Evolutionary conservation across 92 coral and sea anemone species (phyloP).

Genomic region (Umimayanthus kanabou): DNA sequence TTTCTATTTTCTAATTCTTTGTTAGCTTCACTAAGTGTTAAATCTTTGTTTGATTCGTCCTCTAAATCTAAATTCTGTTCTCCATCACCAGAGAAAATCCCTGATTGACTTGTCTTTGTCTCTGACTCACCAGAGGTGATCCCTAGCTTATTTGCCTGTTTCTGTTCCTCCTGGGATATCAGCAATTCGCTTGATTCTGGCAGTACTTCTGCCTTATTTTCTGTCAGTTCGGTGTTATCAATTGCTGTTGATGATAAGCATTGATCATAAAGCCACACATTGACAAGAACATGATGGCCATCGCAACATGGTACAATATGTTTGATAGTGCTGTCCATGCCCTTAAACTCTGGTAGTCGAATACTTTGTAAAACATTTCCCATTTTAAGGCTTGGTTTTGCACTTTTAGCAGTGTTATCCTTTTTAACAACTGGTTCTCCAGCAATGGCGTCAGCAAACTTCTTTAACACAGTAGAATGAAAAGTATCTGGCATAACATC

Average conservation of each 20-base stretch:
- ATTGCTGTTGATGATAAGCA: background rate
- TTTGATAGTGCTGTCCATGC: conserved; percentile 51
- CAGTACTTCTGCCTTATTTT: background rate
- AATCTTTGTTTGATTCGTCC: conserved; percentile 3
- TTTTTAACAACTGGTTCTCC: conserved; percentile 49
- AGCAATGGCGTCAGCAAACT: conserved; percentile 83
- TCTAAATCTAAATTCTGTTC: background rate
- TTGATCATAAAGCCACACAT: conserved; percentile 46
- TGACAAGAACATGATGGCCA: conserved; percentile 77
- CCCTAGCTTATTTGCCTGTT: background rate
- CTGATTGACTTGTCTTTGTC: conserved; percentile 2
- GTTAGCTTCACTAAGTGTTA: background rate
- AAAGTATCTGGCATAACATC: conserved; percentile 58
- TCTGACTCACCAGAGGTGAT: background rate
- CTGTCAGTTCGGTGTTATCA: background rate
- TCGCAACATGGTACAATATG: conserved; percentile 85
- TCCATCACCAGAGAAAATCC: background rate
- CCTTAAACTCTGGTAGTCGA: conserved; percentile 52
- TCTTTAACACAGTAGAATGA: conserved; percentile 80
- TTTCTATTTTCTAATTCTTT: background rate
- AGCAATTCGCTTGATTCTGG: background rate
- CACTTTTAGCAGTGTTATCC: conserved; percentile 45
- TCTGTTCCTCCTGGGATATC: background rate
- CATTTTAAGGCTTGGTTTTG: conserved; percentile 43
- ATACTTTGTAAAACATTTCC: conserved; percentile 77